A percentile compares a stretch with the other conserved stretches of the same genome.
These are phyloP conservation scores for Temnopleurus reevesii DNA, from an alignment of 53 echinoderm and acorn worm species.

Conservation along the genomic window DNA sequence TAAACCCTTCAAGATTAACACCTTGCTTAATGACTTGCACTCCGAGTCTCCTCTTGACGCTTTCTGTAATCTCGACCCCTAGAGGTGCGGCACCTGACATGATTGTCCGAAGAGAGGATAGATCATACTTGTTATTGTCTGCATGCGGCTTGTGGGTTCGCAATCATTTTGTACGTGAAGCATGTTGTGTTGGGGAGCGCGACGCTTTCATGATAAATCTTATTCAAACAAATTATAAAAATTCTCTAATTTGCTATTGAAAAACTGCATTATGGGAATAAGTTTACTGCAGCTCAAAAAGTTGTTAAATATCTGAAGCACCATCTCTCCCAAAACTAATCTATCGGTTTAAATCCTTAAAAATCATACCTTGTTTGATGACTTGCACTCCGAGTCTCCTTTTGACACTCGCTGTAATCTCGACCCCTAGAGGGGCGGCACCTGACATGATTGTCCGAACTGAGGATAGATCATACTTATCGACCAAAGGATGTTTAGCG, in stretches of 20 bases:
- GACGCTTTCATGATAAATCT: no score
- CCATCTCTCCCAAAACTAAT: no score
- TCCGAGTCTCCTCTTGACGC: slow-evolving; percentile 30
- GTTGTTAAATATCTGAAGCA: no score
- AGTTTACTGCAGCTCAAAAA: no score
- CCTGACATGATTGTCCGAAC: slow-evolving; percentile 53
- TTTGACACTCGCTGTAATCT: slow-evolving; percentile 35
- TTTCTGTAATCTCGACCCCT: slow-evolving; percentile 44
- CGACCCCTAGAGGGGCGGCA: slow-evolving; percentile 72
- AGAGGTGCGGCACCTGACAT: slow-evolving; percentile 72
- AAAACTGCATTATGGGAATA: no score
- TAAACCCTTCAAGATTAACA: no score
- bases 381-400: slow-evolving; percentile 7
- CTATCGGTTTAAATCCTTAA: no score
- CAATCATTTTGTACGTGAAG: no score
- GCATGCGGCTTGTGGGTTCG: no score
- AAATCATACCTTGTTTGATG: slow-evolving; percentile 73
- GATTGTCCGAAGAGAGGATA: slow-evolving; percentile 55
- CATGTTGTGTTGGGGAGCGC: no score
- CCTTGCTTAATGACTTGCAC: slow-evolving; percentile 62
- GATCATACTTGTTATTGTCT: slow-evolving; percentile 73
- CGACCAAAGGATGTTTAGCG: slow-evolving; percentile 72
- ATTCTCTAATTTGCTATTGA: no score
- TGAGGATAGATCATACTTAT: slow-evolving; percentile 68
- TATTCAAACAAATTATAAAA: no score